Percentiles rank a stretch among this genome's conserved stretches.
phyloP scores from a whole-genome alignment of 2,113 vertebrate genomes.

The Semicossyphus pulcher region DNA sequence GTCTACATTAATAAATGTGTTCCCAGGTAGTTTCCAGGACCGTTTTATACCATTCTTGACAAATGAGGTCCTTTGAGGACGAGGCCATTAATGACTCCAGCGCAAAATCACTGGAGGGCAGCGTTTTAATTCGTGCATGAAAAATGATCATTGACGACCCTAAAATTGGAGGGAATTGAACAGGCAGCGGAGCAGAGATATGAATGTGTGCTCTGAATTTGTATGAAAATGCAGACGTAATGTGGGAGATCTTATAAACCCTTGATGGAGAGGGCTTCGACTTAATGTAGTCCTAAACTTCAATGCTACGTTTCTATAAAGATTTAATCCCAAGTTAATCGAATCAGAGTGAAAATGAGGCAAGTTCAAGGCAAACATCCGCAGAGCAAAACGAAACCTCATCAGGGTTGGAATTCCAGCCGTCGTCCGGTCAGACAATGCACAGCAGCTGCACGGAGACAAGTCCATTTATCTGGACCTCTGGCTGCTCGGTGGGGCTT shows the following conservation, averaged over 20 bases:
- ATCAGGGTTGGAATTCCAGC: slow-evolving; percentile 42
- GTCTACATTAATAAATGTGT: not conserved
- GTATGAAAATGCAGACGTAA: slow-evolving; percentile 8
- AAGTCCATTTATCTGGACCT: slow-evolving; percentile 67
- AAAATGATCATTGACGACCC: slow-evolving; percentile 55
- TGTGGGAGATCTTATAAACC: not conserved
- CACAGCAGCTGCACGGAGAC: slow-evolving; percentile 73
- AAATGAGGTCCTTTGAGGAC: not conserved
- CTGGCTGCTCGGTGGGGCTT: slow-evolving; percentile 50
- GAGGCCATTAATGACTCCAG: slow-evolving; percentile 5
- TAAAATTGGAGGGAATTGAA: slow-evolving; percentile 38
- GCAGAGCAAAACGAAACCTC: slow-evolving; percentile 24
- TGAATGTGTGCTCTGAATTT: slow-evolving; percentile 18
- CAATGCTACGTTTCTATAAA: not conserved
- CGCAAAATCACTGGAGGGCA: slow-evolving; percentile 7
- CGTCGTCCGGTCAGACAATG: slow-evolving; percentile 41
- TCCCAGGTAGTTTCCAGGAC: not conserved
- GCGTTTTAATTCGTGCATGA: slow-evolving; percentile 54
- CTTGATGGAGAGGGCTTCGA: not conserved
- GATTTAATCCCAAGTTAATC: not conserved
- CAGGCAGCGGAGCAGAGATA: not conserved
- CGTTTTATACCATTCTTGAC: not conserved
- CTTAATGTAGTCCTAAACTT: not conserved
- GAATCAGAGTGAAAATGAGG: not conserved
- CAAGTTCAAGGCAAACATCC: slow-evolving; percentile 12